These are phyloP conservation scores for Chamaea fasciata DNA, from an alignment of 2,113 vertebrate genomes.

Conservation along the genomic window DNA sequence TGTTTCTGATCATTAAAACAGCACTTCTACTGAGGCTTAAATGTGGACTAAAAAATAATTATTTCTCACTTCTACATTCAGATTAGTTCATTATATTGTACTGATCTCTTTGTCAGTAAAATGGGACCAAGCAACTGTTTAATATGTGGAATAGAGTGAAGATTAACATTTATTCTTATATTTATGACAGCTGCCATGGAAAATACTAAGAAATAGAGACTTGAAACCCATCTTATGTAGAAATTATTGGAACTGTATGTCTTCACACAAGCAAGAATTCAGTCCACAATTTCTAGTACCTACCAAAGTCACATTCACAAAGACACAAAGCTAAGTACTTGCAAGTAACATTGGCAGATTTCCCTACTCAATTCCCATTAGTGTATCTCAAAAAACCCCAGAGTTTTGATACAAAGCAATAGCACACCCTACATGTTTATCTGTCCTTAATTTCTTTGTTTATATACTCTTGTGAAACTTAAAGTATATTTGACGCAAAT, in stretches of 20 bases:
- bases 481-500: neutral
- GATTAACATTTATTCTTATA: neutral
- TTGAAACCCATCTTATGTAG: neutral
- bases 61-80: neutral
- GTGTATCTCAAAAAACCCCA: fast-evolving
- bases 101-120: neutral
- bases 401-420: neutral
- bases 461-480: neutral
- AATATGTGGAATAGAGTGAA: neutral
- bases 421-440: neutral
- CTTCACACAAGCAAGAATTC: neutral
- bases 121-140: neutral
- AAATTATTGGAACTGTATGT: neutral
- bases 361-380: neutral
- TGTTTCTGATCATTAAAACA: neutral
- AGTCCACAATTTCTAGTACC: neutral
- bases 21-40: neutral
- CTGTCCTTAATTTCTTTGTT: neutral
- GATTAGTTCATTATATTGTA: neutral
- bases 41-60: neutral
- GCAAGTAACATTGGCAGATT: neutral
- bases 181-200: neutral
- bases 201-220: neutral
- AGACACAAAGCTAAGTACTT: neutral
- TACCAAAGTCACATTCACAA: neutral